These are phyloP conservation scores for Psammodynastes pulverulentus DNA, from an alignment of 2,113 vertebrate species.

Conservation along the genomic window DNA sequence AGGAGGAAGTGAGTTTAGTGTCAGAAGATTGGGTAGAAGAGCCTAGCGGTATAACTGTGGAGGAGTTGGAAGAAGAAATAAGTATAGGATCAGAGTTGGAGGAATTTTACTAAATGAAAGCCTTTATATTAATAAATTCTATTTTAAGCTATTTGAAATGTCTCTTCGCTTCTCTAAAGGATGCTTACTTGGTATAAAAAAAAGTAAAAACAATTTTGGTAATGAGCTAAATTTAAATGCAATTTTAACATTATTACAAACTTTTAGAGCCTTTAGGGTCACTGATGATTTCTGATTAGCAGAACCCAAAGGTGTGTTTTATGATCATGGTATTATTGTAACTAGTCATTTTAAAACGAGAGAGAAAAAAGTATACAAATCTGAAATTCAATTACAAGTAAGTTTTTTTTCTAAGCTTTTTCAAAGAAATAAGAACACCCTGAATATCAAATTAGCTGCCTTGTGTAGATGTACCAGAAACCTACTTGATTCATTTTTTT, in stretches of 20 bases:
- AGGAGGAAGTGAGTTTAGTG: constrained; percentile 17
- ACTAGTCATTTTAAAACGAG: neutral
- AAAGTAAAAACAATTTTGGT: neutral
- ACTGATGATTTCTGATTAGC: neutral
- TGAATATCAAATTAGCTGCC: neutral
- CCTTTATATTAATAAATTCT: constrained; percentile 9
- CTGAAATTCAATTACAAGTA: neutral
- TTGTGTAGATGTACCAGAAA: neutral
- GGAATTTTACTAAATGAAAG: neutral
- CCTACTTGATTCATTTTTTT: neutral
- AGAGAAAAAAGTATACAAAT: neutral
- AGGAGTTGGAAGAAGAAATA: constrained; percentile 22
- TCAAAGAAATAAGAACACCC: neutral
- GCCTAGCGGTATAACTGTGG: neutral
- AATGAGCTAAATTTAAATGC: neutral
- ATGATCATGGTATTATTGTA: neutral
- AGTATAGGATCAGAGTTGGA: constrained; percentile 6
- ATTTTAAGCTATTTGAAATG: neutral
- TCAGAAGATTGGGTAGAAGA: constrained; percentile 29
- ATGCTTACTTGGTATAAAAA: neutral
- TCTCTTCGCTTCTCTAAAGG: neutral
- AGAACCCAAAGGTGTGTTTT: neutral
- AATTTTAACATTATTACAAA: neutral
- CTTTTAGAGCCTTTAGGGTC: neutral
- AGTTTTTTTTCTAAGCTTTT: neutral